A percentile compares a stretch with the other conserved stretches of the same genome.
These are phyloP conservation scores for Scaptomyza pallida DNA, from an alignment of 1,140 invertebrate species.

Conservation along the genomic window DNA sequence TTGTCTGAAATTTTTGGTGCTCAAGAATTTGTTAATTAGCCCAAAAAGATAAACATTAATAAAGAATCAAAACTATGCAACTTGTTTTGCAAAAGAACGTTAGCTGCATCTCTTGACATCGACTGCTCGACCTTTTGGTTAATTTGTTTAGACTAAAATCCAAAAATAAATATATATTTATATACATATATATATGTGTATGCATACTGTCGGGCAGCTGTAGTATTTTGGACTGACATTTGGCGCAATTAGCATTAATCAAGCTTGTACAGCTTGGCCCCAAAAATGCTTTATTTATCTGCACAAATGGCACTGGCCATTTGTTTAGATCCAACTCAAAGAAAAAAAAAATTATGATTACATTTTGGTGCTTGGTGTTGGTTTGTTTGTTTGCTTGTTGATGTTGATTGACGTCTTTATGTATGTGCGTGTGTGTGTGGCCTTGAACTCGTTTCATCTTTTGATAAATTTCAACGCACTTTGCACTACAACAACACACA, in stretches of 20 bases:
- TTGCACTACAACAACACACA: constrained; percentile 6
- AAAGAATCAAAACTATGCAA: neutral
- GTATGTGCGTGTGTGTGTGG: constrained; percentile 24
- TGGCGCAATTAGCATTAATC: constrained; percentile 75
- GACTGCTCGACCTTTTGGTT: constrained; percentile 44
- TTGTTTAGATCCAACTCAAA: constrained; percentile 17
- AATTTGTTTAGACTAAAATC: constrained; percentile 57
- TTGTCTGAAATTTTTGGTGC: neutral
- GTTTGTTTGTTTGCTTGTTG: constrained; percentile 7
- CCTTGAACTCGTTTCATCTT: constrained; percentile 72
- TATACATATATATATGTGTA: too few relatives aligned
- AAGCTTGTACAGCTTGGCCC: constrained; percentile 38
- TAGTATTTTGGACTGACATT: constrained; percentile 51
- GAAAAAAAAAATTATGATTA: constrained; percentile 49
- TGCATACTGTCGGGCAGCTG: constrained; percentile 7
- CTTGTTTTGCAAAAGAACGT: neutral
- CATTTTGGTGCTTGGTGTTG: constrained; percentile 24
- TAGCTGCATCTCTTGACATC: constrained; percentile 22
- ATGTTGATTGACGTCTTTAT: constrained; percentile 47
- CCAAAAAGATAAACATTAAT: neutral
- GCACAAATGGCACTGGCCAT: constrained; percentile 38
- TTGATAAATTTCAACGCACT: constrained; percentile 60
- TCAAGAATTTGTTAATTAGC: constrained; percentile 9
- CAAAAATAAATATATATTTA: too few relatives aligned
- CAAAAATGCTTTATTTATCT: constrained; percentile 50